phyloP scores from a whole-genome alignment of 2,113 vertebrate genomes.

The Alaudala cheleensis region DNA sequence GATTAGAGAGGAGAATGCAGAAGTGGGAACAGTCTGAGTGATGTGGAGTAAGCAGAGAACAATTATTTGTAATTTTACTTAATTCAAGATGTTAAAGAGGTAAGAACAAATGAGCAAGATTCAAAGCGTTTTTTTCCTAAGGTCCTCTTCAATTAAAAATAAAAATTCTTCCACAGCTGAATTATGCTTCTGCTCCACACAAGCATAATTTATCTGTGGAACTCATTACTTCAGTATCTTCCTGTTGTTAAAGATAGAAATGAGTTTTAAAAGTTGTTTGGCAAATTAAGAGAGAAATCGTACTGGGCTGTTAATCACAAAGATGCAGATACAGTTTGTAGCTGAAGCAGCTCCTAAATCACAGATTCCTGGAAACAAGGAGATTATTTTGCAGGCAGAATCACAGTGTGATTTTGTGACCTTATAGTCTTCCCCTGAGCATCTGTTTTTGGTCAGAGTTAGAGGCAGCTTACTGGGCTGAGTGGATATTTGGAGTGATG shows the following conservation, averaged over 20 bases:
- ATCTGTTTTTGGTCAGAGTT: slow-evolving; percentile 1
- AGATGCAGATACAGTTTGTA: background rate
- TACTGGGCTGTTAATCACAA: background rate
- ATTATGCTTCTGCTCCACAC: background rate
- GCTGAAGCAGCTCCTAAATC: background rate
- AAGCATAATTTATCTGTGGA: background rate
- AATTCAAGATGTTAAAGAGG: background rate
- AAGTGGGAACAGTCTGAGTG: background rate
- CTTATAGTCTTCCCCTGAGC: background rate
- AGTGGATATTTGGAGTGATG: background rate
- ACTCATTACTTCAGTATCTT: background rate
- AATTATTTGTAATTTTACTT: background rate
- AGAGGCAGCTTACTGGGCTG: background rate
- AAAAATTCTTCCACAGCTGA: background rate
- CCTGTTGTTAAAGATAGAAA: background rate
- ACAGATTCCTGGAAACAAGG: background rate
- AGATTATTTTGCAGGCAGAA: background rate
- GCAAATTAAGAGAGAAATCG: background rate
- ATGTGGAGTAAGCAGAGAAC: background rate
- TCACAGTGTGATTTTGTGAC: background rate
- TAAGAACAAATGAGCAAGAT: background rate
- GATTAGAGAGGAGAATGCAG: background rate
- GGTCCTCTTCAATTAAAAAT: background rate
- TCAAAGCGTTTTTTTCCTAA: background rate
- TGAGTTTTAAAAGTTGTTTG: background rate